phyloP scores from a whole-genome alignment of 1,140 invertebrate species.

The Sinonovacula constricta region DNA sequence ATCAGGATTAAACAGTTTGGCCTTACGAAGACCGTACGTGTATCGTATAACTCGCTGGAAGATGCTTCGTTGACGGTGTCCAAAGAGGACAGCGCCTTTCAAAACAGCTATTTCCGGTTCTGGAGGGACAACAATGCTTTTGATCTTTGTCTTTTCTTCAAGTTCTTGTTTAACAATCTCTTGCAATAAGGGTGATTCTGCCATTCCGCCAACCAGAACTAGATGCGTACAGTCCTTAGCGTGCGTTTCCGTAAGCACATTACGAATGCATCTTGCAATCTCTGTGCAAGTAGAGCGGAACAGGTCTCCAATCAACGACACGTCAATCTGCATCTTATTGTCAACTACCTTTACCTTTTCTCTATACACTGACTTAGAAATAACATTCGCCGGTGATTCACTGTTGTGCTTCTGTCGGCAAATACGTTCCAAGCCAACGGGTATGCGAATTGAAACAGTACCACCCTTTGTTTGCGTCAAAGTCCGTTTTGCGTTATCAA shows the following conservation, averaged over 20 bases:
- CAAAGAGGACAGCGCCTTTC: conserved; percentile 68
- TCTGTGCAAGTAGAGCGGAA: conserved; percentile 43
- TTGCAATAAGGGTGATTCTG: conserved; percentile 46
- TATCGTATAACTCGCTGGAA: conserved; percentile 80
- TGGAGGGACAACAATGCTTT: conserved; percentile 40
- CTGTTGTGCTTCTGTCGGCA: conserved; percentile 41
- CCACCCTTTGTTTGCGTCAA: conserved; percentile 10
- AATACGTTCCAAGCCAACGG: conserved; percentile 37
- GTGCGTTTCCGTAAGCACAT: conserved; percentile 22
- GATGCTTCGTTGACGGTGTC: conserved; percentile 81
- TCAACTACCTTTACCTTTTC: conserved; percentile 37
- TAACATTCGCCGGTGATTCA: conserved; percentile 7
- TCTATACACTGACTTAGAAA: conserved; percentile 32
- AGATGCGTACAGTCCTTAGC: conserved; percentile 34
- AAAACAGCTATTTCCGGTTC: conserved; percentile 41
- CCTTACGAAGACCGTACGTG: conserved; percentile 81
- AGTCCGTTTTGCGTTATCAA: conserved; percentile 46
- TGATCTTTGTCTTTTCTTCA: conserved; percentile 31
- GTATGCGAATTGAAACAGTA: not conserved
- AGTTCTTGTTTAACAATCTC: conserved; percentile 32
- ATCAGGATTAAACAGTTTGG: conserved; percentile 64
- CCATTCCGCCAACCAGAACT: conserved; percentile 59
- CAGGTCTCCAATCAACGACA: conserved; percentile 17
- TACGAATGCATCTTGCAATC: conserved; percentile 32
- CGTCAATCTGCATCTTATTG: conserved; percentile 47